A percentile compares a stretch with the other conserved stretches of the same genome.
phyloP scores from a whole-genome alignment of 2,113 vertebrate species.

The Nyctereutes procyonoides region DNA sequence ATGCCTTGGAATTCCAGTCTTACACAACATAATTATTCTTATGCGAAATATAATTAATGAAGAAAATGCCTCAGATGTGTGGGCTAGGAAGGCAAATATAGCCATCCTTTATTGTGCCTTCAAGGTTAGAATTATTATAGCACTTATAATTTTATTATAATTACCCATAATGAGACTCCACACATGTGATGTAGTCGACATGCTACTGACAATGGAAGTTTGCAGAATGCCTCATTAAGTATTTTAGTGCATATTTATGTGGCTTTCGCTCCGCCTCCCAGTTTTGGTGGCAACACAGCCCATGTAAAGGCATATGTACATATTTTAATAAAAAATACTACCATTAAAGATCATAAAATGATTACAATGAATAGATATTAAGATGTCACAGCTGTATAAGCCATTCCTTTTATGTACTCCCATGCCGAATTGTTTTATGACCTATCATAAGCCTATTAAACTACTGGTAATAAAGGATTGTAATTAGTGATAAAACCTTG shows the following conservation, averaged over 20 bases:
- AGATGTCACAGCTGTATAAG: slow-evolving; percentile 93
- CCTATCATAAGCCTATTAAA: slow-evolving; percentile 96
- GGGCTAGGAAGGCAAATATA: slow-evolving; percentile 86
- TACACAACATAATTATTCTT: slow-evolving; percentile 82
- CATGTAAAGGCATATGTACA: slow-evolving; percentile 84
- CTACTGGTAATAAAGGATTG: slow-evolving; percentile 95
- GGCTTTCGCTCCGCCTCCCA: slow-evolving; percentile 81
- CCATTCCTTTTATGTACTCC: slow-evolving; percentile 91
- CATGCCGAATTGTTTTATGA: slow-evolving; percentile 95
- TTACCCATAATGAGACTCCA: slow-evolving; percentile 93
- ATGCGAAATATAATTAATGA: slow-evolving; percentile 88
- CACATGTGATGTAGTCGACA: slow-evolving; percentile 89
- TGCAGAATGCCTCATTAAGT: slow-evolving; percentile 91
- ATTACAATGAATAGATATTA: slow-evolving; percentile 94
- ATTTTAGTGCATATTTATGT: slow-evolving; percentile 91
- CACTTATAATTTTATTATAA: slow-evolving; percentile 92
- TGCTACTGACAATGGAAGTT: slow-evolving; percentile 89
- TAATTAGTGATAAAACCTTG: slow-evolving; percentile 97
- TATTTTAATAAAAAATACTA: slow-evolving; percentile 84
- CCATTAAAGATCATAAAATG: slow-evolving; percentile 90
- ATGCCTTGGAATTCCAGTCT: slow-evolving; percentile 79
- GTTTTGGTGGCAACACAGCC: slow-evolving; percentile 80
- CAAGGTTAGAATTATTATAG: slow-evolving; percentile 92
- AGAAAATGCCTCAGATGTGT: slow-evolving; percentile 86
- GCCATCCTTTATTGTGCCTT: slow-evolving; percentile 87